These are phyloP conservation scores for Pongo abelii DNA, from an alignment of 2,113 vertebrate genomes.

Conservation along the genomic window DNA sequence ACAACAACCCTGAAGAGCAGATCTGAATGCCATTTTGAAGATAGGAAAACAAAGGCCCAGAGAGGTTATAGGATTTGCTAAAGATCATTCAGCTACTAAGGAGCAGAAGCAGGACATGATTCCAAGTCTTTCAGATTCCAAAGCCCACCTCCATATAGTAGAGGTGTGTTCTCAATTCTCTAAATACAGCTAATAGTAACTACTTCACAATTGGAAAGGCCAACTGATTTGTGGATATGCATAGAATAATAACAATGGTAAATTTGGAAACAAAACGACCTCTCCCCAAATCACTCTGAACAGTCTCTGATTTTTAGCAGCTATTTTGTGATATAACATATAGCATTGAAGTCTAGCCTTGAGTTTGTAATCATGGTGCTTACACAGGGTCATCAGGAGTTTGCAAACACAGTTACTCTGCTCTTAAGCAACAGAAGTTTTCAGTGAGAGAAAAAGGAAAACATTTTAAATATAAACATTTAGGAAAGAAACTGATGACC, in stretches of 20 bases:
- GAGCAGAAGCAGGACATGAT: not conserved
- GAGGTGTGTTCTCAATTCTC: not conserved
- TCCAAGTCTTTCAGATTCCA: not conserved
- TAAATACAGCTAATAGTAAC: not conserved
- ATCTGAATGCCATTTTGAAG: not conserved
- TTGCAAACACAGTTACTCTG: not conserved
- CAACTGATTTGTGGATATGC: not conserved
- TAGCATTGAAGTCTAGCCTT: not conserved
- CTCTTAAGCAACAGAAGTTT: conserved; percentile 26
- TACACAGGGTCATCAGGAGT: not conserved
- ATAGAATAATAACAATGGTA: not conserved
- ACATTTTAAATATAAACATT: conserved; percentile 34
- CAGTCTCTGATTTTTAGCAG: not conserved
- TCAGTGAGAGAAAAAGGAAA: conserved; percentile 45
- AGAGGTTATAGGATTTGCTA: not conserved
- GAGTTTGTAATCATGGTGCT: not conserved
- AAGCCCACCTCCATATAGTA: not conserved
- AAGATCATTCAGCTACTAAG: not conserved
- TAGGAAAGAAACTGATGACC: conserved; percentile 25
- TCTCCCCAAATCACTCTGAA: not conserved
- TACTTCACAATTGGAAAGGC: not conserved
- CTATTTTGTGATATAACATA: not conserved
- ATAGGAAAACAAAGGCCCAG: not conserved
- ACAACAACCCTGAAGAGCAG: not conserved
- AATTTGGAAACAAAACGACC: not conserved